These are phyloP conservation scores for Chrysaora quinquecirrha DNA, from an alignment of 30 jellyfish, hydroid and myxozoan genomes.

Conservation along the genomic window DNA sequence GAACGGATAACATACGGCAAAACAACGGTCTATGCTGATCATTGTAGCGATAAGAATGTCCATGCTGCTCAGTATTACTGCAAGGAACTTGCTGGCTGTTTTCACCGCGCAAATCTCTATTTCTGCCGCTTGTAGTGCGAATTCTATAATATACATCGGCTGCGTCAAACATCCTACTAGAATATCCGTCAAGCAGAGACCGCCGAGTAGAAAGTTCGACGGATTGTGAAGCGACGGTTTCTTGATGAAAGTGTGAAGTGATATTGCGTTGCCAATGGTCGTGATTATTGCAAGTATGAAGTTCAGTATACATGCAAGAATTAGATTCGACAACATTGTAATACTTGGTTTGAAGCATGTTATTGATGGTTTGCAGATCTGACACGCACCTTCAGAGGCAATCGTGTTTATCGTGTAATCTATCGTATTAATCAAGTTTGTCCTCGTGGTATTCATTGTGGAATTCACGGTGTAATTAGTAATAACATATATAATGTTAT, in stretches of 20 bases:
- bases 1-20: constrained; percentile 6
- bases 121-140: background rate
- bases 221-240: constrained; percentile 14
- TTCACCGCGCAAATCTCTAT: constrained; percentile 2
- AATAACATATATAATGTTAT: no score
- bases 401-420: no score
- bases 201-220: constrained; percentile 12
- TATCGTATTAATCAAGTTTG: no score
- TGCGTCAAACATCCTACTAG: constrained; percentile 13
- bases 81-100: background rate
- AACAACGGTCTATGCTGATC: constrained; percentile 24
- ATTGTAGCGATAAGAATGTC: background rate
- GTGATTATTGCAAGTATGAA: background rate
- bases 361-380: background rate
- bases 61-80: background rate
- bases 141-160: background rate
- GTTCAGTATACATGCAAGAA: background rate
- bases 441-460: no score
- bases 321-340: background rate
- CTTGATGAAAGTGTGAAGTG: background rate
- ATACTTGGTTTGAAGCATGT: background rate
- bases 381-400: background rate
- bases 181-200: constrained; percentile 9
- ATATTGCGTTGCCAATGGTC: background rate
- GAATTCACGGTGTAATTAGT: no score